These are phyloP conservation scores for Lepus oiostolus DNA, from an alignment of 2,797 vertebrate species.

Conservation along the genomic window DNA sequence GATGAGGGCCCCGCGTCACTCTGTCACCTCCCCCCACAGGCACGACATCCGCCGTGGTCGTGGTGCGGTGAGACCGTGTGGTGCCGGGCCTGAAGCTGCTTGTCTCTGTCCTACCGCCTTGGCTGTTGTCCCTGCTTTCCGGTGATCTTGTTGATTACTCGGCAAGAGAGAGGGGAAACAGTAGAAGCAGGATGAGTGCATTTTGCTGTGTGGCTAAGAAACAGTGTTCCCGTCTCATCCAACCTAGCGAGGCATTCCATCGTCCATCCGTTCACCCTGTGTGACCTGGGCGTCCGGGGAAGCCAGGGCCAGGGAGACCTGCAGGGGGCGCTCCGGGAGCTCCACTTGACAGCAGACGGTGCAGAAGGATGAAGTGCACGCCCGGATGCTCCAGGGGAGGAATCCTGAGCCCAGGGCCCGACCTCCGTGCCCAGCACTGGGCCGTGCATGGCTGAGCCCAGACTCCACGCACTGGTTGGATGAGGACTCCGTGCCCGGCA, in stretches of 20 bases:
- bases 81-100: no score
- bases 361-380: background rate
- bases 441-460: background rate
- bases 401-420: fast-evolving
- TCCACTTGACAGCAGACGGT: background rate
- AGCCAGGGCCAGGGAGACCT: background rate
- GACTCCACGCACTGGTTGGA: background rate
- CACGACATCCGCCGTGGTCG: no score
- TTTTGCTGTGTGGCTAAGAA: background rate
- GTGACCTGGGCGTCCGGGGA: background rate
- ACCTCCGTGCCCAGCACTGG: no score
- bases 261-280: background rate
- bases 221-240: background rate
- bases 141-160: background rate
- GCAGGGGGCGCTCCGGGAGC: no score
- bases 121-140: background rate
- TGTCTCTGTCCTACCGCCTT: background rate
- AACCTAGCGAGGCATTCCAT: background rate
- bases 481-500: background rate
- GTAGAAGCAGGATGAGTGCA: background rate
- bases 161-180: background rate
- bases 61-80: fast-evolving
- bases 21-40: background rate
- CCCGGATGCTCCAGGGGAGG: no score
- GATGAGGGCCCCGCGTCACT: background rate